phyloP scores from a whole-genome alignment of 2,888 invertebrate genomes.

The Perdita meconis region DNA sequence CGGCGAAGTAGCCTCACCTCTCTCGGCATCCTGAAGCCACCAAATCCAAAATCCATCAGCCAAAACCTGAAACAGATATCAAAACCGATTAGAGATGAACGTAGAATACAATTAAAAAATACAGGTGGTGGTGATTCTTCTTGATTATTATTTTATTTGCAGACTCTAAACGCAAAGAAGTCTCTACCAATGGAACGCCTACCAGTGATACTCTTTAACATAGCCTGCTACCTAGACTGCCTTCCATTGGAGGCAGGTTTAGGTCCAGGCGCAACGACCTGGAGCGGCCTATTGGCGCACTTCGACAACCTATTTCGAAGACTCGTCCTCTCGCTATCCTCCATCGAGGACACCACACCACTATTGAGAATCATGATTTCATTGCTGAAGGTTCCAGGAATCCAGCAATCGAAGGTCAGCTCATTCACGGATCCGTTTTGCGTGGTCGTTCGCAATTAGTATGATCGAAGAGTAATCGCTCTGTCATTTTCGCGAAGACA shows the following conservation, averaged over 20 bases:
- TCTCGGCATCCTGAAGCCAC: neutral
- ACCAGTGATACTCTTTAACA: constrained; percentile 93
- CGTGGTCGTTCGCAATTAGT: constrained; percentile 15
- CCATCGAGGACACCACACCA: constrained; percentile 89
- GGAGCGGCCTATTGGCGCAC: constrained; percentile 93
- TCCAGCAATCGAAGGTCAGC: constrained; percentile 91
- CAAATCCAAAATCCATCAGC: neutral
- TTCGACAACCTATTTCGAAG: constrained; percentile 94
- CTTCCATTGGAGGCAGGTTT: constrained; percentile 92
- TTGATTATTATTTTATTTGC: constrained; percentile 70
- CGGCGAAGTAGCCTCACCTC: neutral
- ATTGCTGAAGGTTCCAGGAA: constrained; percentile 93
- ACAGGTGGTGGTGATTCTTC: too few species aligned
- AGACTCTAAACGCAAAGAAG: constrained; percentile 92
- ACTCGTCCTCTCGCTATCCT: constrained; percentile 89
- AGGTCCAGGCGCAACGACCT: constrained; percentile 88
- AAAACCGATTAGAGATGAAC: neutral
- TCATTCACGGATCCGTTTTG: neutral
- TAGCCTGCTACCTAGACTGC: constrained; percentile 96
- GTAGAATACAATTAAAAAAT: neutral
- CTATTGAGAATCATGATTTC: constrained; percentile 91
- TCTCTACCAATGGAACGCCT: constrained; percentile 89
- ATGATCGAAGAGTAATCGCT: neutral
- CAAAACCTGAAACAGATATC: neutral
- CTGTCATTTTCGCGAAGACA: neutral